Conservation (phyloP, 2,797 vertebrate genomes). For the Cyclura pinguis region DNA sequence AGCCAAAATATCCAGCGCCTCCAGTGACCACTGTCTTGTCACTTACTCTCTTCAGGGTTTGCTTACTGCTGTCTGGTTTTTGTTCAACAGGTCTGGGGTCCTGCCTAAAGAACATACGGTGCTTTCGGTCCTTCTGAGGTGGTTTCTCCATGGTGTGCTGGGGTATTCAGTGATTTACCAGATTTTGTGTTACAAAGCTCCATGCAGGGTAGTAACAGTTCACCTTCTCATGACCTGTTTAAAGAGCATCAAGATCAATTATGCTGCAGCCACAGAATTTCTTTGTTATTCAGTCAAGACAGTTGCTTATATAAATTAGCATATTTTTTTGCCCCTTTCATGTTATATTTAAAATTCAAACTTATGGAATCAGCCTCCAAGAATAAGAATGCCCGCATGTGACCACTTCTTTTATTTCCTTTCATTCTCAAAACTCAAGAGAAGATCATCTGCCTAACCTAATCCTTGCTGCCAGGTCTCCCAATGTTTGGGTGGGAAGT, state of each 20-base stretch:
- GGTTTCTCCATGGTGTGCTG: constrained; percentile 74
- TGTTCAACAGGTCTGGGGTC: background rate
- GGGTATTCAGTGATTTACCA: constrained; percentile 61
- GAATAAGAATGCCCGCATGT: no score
- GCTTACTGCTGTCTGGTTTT: constrained; percentile 51
- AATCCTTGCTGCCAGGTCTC: no score
- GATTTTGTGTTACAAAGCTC: constrained; percentile 81
- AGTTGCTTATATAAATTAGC: no score
- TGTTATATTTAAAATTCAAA: no score
- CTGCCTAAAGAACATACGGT: constrained; percentile 18
- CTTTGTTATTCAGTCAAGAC: no score
- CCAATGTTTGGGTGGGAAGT: no score
- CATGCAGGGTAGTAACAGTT: constrained; percentile 52
- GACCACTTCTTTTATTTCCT: no score
- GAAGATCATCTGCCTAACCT: no score
- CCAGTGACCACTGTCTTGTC: constrained; percentile 91
- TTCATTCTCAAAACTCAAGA: no score
- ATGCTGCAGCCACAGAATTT: no score
- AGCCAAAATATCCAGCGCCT: constrained; percentile 92
- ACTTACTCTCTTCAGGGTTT: constrained; percentile 31
- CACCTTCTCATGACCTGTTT: constrained; percentile 51
- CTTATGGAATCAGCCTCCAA: no score
- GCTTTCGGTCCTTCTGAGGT: constrained; percentile 58
- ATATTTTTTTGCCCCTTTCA: no score
- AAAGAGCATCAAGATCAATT: constrained; percentile 38